A percentile compares a stretch with the other conserved stretches of the same genome.
Evolutionary conservation across 2,888 invertebrate genomes (phyloP).

Genomic region (Andricus quercusramuli): DNA sequence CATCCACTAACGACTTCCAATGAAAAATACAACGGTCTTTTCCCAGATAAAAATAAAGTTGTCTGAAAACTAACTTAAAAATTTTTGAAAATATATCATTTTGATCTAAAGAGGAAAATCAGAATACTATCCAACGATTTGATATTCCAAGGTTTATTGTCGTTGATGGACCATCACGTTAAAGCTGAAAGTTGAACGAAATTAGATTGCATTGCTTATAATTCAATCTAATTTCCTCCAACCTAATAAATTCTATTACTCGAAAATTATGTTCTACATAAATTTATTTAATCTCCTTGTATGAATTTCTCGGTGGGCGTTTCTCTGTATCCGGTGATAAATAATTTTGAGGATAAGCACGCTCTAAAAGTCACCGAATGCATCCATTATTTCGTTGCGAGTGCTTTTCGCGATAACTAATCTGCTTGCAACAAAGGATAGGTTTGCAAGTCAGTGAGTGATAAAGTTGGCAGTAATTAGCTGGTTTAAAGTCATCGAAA

Average conservation of each 20-base stretch:
- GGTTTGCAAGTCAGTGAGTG: conserved; percentile 31
- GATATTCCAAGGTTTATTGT: no score
- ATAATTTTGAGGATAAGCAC: conserved; percentile 6
- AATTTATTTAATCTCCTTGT: neutral
- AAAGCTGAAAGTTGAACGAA: no score
- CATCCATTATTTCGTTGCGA: neutral
- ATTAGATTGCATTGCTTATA: neutral
- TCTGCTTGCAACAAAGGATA: neutral
- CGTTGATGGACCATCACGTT: no score
- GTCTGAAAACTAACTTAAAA: no score
- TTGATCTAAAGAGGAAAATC: no score
- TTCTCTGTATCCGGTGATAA: neutral
- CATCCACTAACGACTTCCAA: no score
- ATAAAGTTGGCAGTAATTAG: conserved; percentile 55
- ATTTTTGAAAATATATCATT: no score
- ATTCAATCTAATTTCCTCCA: neutral
- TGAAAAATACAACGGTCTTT: no score
- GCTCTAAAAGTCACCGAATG: conserved; percentile 9
- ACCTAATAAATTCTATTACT: neutral
- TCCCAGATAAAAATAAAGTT: no score
- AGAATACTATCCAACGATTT: no score
- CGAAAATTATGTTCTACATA: neutral
- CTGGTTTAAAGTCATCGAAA: conserved; percentile 54
- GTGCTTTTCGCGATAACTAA: neutral
- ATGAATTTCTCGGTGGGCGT: neutral